phyloP scores from a whole-genome alignment of 2,797 vertebrate species.

The Hipposideros larvatus region DNA sequence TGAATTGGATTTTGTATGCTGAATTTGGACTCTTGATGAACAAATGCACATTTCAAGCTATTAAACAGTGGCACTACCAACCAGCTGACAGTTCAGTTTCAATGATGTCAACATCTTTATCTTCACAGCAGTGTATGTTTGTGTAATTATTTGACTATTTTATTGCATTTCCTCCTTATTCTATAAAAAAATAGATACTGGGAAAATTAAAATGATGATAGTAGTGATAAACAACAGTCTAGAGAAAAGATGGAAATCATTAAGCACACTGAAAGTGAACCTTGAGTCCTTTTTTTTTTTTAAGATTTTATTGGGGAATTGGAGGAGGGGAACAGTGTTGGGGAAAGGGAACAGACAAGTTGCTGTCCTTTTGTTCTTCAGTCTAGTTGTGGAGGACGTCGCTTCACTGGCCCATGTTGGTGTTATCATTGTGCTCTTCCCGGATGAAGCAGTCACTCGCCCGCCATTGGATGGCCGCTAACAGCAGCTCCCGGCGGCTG shows the following conservation, averaged over 20 bases:
- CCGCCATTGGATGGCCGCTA: too few species aligned
- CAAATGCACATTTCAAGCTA: conserved; percentile 55
- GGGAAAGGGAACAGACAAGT: too few species aligned
- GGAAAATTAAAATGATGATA: conserved; percentile 26
- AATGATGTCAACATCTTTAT: conserved; percentile 64
- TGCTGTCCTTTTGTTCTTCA: too few species aligned
- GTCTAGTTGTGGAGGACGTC: too few species aligned
- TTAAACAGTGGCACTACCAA: conserved; percentile 37
- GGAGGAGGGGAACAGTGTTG: too few species aligned
- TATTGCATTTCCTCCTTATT: conserved; percentile 36
- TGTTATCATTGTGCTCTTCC: too few species aligned
- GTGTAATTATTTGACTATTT: conserved; percentile 65
- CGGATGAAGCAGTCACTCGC: too few species aligned
- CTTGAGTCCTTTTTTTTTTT: too few species aligned
- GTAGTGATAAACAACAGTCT: conserved; percentile 38
- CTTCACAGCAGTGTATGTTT: conserved; percentile 50
- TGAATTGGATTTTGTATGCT: conserved; percentile 65
- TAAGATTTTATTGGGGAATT: too few species aligned
- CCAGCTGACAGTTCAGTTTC: conserved; percentile 58
- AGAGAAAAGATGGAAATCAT: conserved; percentile 51
- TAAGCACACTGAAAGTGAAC: background rate
- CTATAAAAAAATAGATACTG: conserved; percentile 36
- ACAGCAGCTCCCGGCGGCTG: too few species aligned
- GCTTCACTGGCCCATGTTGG: too few species aligned
- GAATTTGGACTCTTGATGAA: conserved; percentile 69